Percentiles rank a stretch among this genome's conserved stretches.
These are phyloP conservation scores for Gibbula magus DNA, from an alignment of 2,888 invertebrate genomes.

Conservation along the genomic window DNA sequence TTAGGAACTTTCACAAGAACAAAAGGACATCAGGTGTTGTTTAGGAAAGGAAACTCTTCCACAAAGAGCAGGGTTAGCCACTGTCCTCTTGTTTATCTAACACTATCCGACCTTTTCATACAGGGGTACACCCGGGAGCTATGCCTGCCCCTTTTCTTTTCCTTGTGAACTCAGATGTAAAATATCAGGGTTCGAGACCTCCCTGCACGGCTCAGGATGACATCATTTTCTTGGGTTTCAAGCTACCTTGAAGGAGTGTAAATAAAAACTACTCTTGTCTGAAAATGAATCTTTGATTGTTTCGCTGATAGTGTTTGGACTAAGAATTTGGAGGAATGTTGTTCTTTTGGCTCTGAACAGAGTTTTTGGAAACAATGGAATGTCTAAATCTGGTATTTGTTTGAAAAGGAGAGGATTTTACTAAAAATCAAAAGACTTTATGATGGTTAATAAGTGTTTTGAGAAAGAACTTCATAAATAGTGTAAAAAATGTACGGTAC, in stretches of 20 bases:
- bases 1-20: not conserved
- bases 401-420: not conserved
- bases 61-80: not conserved
- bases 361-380: not conserved
- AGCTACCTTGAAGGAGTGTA: conserved; percentile 4
- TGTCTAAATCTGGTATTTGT: not conserved
- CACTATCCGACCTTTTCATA: not conserved
- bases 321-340: not conserved
- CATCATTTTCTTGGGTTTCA: conserved; percentile 3
- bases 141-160: not conserved
- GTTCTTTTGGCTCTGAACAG: not conserved
- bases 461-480: too few species aligned
- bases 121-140: not conserved
- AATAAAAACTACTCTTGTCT: not conserved
- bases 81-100: not conserved
- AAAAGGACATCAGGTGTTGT: not conserved
- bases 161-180: not conserved
- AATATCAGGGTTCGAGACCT: not conserved
- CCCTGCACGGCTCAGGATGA: not conserved
- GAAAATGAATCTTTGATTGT: conserved; percentile 9
- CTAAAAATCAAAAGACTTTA: not conserved
- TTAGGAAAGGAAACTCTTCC: not conserved
- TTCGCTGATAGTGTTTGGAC: not conserved
- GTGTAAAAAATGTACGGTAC: too few species aligned
- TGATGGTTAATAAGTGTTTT: not conserved